Evolutionary conservation across 2,113 vertebrate genomes (phyloP), one percentile per base, ranked within the genome.

Genomic region (Sterrhoptilus dennistouni): DNA sequence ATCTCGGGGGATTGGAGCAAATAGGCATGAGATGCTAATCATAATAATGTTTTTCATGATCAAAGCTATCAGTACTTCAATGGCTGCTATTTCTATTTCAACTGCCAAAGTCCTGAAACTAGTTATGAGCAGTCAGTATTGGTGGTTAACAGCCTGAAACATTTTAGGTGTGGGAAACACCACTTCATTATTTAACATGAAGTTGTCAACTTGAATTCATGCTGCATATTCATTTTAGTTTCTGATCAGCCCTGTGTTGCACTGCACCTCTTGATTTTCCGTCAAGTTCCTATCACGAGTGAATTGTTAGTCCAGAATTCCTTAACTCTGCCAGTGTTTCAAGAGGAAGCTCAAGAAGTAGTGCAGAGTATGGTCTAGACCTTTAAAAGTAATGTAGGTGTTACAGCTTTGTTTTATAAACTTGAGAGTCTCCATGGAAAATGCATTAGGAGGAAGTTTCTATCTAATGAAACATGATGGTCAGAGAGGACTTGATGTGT

Each of bases 1-100:
- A 9, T 94, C 63, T 80, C 11, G 2, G 12, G 71, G 63, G 33
- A 63, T 23, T 70, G 71, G n/a, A n/a, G 36, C 53, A 82, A 93
- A 59, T 91, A 82, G 87, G 47, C 20, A 19, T 11, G 80, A 95
- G 72, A 79, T 93, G 40, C 40, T 95, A 85, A 94, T 96, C 59
- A 6, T 72, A 27, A 69, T 77, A n/a, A 36, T 82, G 60, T 40
- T 87, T 81, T 84, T 76, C 28, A 42, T 36, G 35, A 93, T 95
- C 77, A 92, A 95, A 95, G 64, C 16, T 94, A 75, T 36, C 49
- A 45, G 79, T 79, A 25, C 53, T 78, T 94, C 60, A 95, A 1
- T 89, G 53, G 69, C 40, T 96, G 61, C 57, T 82, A 22, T 89
- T 94, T 80, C 76, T 87, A 49, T 72, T 93, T 89, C 49, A 89